These are phyloP conservation scores for Gymnocypris eckloni DNA, from an alignment of 2,797 vertebrate genomes.

Conservation along the genomic window DNA sequence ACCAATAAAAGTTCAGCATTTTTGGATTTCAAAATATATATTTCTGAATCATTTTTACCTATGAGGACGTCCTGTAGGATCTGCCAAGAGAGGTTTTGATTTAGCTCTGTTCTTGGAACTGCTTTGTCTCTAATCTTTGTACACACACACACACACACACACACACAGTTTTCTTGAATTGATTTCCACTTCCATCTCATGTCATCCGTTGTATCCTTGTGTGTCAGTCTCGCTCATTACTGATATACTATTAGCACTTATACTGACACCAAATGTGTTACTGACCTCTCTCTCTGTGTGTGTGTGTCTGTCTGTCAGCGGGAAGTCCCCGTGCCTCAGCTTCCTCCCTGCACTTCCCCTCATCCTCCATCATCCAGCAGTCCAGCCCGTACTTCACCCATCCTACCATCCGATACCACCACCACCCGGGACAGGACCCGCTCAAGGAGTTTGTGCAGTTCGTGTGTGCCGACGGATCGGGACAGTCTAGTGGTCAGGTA, in stretches of 20 bases:
- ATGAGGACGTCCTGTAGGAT: background rate
- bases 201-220: slow-evolving; percentile 18
- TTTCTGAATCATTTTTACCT: background rate
- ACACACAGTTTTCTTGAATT: background rate
- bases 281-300: slow-evolving; percentile 38
- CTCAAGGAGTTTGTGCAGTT: slow-evolving; percentile 91
- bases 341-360: slow-evolving; percentile 87
- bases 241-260: background rate
- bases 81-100: background rate
- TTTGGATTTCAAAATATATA: background rate
- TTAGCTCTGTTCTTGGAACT: background rate
- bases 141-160: background rate
- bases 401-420: slow-evolving; percentile 98
- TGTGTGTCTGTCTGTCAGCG: slow-evolving; percentile 61
- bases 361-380: slow-evolving; percentile 96
- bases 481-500: slow-evolving; percentile 85
- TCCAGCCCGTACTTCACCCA: slow-evolving; percentile 97
- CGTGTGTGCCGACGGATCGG: slow-evolving; percentile 86
- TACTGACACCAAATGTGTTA: background rate
- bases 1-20: background rate
- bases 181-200: slow-evolving; percentile 11
- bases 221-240: slow-evolving; percentile 5
- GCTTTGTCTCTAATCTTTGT: background rate
- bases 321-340: slow-evolving; percentile 84
- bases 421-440: slow-evolving; percentile 88